Evolutionary conservation across 1,140 invertebrate species (phyloP).

Genomic region (Temnothorax nylanderi): DNA sequence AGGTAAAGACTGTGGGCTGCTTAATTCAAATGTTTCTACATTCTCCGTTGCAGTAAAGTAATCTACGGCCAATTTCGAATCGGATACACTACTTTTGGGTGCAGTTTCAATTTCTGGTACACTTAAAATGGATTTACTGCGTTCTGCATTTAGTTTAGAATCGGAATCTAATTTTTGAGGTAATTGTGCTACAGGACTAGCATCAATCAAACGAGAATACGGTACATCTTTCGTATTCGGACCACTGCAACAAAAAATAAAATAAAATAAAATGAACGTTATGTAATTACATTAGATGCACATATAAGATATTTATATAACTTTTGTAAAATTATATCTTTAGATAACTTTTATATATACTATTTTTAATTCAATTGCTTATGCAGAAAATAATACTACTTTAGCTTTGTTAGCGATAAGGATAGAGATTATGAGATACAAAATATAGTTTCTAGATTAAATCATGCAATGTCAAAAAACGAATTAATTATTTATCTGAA

Average conservation of each 20-base stretch:
- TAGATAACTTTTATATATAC: not conserved
- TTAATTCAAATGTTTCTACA: constrained; percentile 74
- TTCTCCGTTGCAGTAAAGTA: constrained; percentile 85
- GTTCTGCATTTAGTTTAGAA: constrained; percentile 90
- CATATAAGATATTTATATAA: not conserved
- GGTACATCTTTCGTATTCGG: constrained; percentile 89
- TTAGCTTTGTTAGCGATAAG: not conserved
- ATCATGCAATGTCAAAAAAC: constrained; percentile 39
- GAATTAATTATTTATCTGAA: constrained; percentile 19
- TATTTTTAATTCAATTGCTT: not conserved
- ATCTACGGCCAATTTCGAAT: constrained; percentile 92
- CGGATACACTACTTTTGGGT: constrained; percentile 91
- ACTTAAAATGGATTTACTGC: constrained; percentile 88
- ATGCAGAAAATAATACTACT: not conserved
- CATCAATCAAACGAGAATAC: constrained; percentile 91
- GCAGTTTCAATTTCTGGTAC: constrained; percentile 86
- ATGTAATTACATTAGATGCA: not conserved
- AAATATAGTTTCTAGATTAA: constrained; percentile 2
- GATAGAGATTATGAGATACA: not conserved
- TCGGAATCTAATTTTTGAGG: constrained; percentile 92
- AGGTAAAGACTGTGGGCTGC: constrained; percentile 79
- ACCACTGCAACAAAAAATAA: constrained; percentile 76
- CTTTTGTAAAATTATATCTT: constrained; percentile 14
- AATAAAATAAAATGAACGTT: not conserved
- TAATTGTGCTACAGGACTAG: constrained; percentile 85